Base-by-base conservation (phyloP, 2,113 vertebrate genomes). In the Probosciger aterrimus region DNA sequence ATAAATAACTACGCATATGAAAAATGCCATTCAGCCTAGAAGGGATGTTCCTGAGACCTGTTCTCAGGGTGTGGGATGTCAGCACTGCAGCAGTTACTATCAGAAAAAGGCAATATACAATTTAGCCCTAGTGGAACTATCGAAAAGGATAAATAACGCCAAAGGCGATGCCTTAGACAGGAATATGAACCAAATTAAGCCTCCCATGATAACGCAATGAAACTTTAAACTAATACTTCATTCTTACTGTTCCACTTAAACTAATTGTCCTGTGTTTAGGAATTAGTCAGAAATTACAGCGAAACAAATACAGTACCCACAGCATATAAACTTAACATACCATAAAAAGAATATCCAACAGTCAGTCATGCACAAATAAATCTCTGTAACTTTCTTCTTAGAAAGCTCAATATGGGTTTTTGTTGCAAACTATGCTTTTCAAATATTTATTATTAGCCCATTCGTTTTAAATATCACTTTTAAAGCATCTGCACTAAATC, bases 281-380 rank as follows among this genome's bases (percentile, higher is more conserved):
- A 96, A 86, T 97, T 65, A 90, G n/a, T 20, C 68, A 92, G 75
- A 95, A 96, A 95, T 71, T 82, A 71, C 37, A 80, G 41, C 1
- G 9, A 86, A 82, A 78, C 17, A 82, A 95, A 83, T 39, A 85
- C 5, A 94, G 55, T 86, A 64, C 25, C 71, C 69, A 59, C 33
- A 82, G 77, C 24, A 82, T 55, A 82, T 73, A 80, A 96, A 90
- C 33, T 46, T 69, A 86, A 92, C 67, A 76, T 88, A 65, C 52
- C 68, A 57, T 75, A 88, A 80, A 71, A 90, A 83, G 81, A 74
- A 28, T 84, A 90, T 60, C 82, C 9, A n/a, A 53, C 64, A 86
- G 47, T 77, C 70, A 82, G 25, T 62, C 75, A 92, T 24, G 41
- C 73, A 88, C 59, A 96, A 91, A 91, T 81, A 95, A 88, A 92